These are phyloP conservation scores for Acheta domesticus DNA, from an alignment of 2,888 invertebrate genomes.

Conservation along the genomic window DNA sequence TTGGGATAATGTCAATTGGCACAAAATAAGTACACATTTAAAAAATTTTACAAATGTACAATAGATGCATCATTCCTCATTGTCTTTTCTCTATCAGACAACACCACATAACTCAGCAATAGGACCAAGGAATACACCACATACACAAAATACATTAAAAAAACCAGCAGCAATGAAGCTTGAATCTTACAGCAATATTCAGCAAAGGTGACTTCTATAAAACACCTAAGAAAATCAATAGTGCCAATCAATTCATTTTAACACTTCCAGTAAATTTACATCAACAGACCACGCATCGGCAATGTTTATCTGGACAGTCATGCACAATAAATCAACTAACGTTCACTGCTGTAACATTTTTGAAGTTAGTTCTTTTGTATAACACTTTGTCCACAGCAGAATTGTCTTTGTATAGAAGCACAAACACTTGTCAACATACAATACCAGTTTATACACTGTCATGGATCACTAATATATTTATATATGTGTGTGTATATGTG, in stretches of 20 bases:
- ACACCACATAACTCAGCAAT: neutral
- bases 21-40: slow-evolving; percentile 34
- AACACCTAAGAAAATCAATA: slow-evolving; percentile 6
- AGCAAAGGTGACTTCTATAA: neutral
- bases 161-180: neutral
- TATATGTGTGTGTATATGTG: neutral
- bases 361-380: neutral
- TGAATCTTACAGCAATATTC: neutral
- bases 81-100: neutral
- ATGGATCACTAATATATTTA: slow-evolving; percentile 9
- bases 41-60: slow-evolving; percentile 22
- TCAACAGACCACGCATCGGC: too few relatives aligned
- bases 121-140: neutral
- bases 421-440: neutral
- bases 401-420: neutral
- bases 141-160: neutral
- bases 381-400: neutral
- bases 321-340: neutral
- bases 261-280: too few relatives aligned
- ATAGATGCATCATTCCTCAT: neutral
- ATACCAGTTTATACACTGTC: neutral
- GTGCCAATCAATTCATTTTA: neutral
- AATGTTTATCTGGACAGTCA: neutral
- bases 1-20: slow-evolving; percentile 26
- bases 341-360: neutral